These are phyloP conservation scores for Orycteropus afer DNA, from an alignment of 2,113 vertebrate genomes.

Conservation along the genomic window DNA sequence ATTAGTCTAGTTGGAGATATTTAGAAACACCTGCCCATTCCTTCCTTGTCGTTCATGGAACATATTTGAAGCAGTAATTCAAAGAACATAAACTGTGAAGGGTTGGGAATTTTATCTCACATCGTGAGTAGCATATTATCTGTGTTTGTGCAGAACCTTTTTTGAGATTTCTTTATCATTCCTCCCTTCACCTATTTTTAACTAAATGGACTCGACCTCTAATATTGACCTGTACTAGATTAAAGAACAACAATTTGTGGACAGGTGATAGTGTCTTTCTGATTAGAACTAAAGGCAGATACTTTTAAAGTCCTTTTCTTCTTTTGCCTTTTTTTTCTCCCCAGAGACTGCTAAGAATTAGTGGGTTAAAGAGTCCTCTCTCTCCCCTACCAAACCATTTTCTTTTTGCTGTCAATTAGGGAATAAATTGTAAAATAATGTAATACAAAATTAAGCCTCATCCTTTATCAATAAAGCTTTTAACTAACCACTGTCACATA, in stretches of 20 bases:
- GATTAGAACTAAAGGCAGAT: conserved; percentile 23
- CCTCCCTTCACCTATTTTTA: background rate
- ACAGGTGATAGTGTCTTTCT: conserved; percentile 1
- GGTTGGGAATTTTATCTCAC: fast-evolving
- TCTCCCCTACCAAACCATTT: background rate
- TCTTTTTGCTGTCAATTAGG: conserved; percentile 16
- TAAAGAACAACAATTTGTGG: conserved; percentile 58
- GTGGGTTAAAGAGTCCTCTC: conserved; percentile 14
- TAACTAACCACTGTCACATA: background rate
- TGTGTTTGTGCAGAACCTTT: background rate
- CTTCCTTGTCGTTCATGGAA: background rate
- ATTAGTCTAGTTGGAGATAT: conserved; percentile 47
- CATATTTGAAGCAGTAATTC: conserved; percentile 48
- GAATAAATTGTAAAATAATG: conserved; percentile 32
- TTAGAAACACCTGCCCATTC: background rate
- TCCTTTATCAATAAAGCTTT: conserved; percentile 58
- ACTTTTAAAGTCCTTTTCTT: conserved; percentile 47
- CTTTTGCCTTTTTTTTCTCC: no score
- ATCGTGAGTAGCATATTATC: fast-evolving
- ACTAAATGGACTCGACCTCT: conserved; percentile 43
- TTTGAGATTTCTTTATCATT: background rate
- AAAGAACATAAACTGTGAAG: conserved; percentile 19
- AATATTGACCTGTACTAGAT: conserved; percentile 49
- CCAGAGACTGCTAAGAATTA: conserved; percentile 64
- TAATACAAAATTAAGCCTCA: background rate